Percentiles rank a stretch among this genome's conserved stretches.
Evolutionary conservation across 2,113 vertebrate genomes (phyloP).

Genomic region (Tamias sibiricus): DNA sequence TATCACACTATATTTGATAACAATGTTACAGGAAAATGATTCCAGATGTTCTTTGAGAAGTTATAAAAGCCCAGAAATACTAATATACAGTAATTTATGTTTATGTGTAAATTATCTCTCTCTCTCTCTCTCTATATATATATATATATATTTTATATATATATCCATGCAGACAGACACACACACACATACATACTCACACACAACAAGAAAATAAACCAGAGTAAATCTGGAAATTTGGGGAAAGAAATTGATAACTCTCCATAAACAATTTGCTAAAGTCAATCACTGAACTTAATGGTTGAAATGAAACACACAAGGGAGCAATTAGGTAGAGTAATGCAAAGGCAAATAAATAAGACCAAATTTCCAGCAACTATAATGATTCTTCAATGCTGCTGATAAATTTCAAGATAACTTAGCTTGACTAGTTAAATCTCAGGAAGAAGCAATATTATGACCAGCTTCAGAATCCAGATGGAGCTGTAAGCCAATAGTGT

Average conservation of each 20-base stretch:
- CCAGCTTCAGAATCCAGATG: conserved; percentile 50
- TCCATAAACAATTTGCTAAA: conserved; percentile 79
- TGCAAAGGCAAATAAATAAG: conserved; percentile 72
- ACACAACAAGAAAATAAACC: conserved; percentile 78
- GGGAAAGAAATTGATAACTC: conserved; percentile 76
- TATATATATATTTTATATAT: too few species aligned
- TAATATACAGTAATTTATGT: conserved; percentile 35
- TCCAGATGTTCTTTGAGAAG: conserved; percentile 71
- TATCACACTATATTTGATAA: conserved; percentile 60
- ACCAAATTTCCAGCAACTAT: conserved; percentile 53
- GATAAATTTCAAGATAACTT: conserved; percentile 70
- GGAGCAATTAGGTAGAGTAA: conserved; percentile 75
- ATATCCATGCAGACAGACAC: conserved; percentile 58
- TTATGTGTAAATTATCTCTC: conserved; percentile 57
- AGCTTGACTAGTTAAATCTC: conserved; percentile 69
- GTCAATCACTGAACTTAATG: conserved; percentile 77
- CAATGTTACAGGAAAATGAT: conserved; percentile 66
- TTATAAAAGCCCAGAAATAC: conserved; percentile 48
- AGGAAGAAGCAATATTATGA: conserved; percentile 48
- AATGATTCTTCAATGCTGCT: conserved; percentile 48
- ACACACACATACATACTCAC: not conserved
- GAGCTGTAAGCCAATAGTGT: not conserved
- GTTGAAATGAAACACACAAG: conserved; percentile 78
- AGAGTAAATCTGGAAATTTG: conserved; percentile 70
- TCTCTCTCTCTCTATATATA: too few species aligned